Percentiles rank a stretch among this genome's conserved stretches.
phyloP scores from a whole-genome alignment of 1,140 invertebrate genomes.

The Fopius arisanus region DNA sequence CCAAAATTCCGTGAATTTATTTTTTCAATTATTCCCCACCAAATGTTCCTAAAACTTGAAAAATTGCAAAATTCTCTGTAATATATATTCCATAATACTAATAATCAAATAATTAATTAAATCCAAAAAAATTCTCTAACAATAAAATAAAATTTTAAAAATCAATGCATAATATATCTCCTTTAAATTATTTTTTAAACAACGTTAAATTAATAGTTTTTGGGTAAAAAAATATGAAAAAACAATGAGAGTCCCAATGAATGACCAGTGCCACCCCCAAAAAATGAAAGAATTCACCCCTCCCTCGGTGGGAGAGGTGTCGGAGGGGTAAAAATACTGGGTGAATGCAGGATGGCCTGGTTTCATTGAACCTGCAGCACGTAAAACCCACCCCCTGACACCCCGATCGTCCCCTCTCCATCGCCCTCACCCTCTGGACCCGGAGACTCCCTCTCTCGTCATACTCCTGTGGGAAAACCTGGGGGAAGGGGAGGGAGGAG shows the following conservation, averaged over 20 bases:
- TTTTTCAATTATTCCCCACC: no score
- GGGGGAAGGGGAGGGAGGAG: constrained; percentile 12
- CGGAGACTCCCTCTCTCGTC: neutral
- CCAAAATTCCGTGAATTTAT: no score
- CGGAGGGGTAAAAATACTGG: constrained; percentile 1
- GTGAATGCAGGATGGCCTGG: constrained; percentile 49
- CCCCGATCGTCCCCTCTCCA: constrained; percentile 20
- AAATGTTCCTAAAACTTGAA: no score
- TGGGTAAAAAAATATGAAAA: neutral
- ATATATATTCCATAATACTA: no score
- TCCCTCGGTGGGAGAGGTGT: neutral
- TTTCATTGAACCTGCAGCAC: constrained; percentile 59
- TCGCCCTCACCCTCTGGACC: neutral
- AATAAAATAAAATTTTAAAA: no score
- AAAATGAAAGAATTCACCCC: neutral
- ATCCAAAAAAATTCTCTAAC: no score
- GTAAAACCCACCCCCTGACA: constrained; percentile 20
- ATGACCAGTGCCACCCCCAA: neutral
- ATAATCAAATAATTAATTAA: no score
- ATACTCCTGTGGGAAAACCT: constrained; percentile 1
- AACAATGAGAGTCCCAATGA: no score
- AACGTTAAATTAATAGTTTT: neutral
- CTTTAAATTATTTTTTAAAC: no score
- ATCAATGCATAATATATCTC: no score
- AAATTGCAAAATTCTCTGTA: no score